Evolutionary conservation across 2,113 vertebrate genomes (phyloP), one percentile per base, ranked within the genome.

Genomic region (Engraulis encrasicolus): DNA sequence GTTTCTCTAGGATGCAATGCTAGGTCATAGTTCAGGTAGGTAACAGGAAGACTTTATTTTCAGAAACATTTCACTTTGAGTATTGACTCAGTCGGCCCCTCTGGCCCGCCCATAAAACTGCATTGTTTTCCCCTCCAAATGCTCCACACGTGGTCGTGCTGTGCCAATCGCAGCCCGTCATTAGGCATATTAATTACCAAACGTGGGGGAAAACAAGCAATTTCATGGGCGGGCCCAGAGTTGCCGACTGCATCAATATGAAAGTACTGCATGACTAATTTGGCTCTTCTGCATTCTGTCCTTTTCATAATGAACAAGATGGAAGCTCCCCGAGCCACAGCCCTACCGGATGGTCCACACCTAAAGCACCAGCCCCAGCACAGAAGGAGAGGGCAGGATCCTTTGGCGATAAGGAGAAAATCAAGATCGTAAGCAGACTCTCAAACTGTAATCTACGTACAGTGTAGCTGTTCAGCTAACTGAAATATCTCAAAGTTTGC

Each of bases 291-390:
- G 49, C 15, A 66, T 74, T 23, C n/a, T 50, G 27, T 7, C 61
- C 27, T 37, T 27, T 80, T 66, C 31, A 34, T 74, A 12, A 71
- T 81, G 81, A 90, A 87, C 40, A 95, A 93, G 97, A 93, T 81
- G 96, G 97, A 87, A 99, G 97, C 87, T 98, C 98, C 71, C 97
- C 96, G 84, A 97, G 93, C 90, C 95, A 98, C 93, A 99, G 97
- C 89, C 98, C 98, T 1, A 99, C 98, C 48, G 97, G 97, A 85
- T 99, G 97, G 97, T 94, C 95, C 71, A 96, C 96, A 87, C 92
- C 95, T 87, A 97, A 95, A 95, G 93, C 95, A 78, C 98, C 96
- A 3, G 93, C 95, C 52, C 97, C 96, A 6, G 93, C 95, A 81
- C 96, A 97, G 81, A 96, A 97, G 92, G 97, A 99, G 90, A 90